phyloP scores from a whole-genome alignment of 2,797 vertebrate species.

The Brachyrhaphis roseni region DNA sequence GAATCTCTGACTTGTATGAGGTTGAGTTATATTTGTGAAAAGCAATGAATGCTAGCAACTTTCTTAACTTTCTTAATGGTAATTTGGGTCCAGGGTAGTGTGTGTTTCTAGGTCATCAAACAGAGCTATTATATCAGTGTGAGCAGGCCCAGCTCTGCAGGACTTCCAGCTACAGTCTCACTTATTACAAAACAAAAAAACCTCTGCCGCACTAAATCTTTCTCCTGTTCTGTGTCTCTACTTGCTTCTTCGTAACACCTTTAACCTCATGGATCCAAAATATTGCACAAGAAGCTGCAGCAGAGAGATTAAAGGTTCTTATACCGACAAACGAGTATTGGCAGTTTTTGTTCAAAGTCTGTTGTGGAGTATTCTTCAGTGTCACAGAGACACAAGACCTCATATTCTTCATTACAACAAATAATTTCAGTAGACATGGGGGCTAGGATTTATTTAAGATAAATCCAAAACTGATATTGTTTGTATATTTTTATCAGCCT shows the following conservation, averaged over 20 bases:
- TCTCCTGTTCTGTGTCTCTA: slow-evolving; percentile 46
- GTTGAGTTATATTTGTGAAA: neutral
- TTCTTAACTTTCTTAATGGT: slow-evolving; percentile 45
- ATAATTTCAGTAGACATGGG: neutral
- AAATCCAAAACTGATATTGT: neutral
- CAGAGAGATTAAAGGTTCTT: slow-evolving; percentile 8
- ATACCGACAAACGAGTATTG: slow-evolving; percentile 7
- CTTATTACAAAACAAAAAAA: slow-evolving; percentile 41
- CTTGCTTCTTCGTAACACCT: slow-evolving; percentile 42
- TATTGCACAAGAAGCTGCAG: slow-evolving; percentile 15
- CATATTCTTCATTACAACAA: neutral
- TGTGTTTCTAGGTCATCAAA: slow-evolving; percentile 71
- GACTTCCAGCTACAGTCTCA: slow-evolving; percentile 53
- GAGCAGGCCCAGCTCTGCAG: slow-evolving; percentile 54
- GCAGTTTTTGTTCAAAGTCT: neutral
- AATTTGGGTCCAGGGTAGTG: slow-evolving; percentile 44
- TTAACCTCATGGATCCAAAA: slow-evolving; percentile 24
- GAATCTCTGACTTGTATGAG: neutral
- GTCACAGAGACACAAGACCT: neutral
- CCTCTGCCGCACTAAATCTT: slow-evolving; percentile 32
- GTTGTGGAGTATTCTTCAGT: slow-evolving; percentile 3
- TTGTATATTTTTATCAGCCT: neutral
- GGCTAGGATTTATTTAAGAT: neutral
- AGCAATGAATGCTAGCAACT: slow-evolving; percentile 13
- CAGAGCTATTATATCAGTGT: slow-evolving; percentile 55